These are phyloP conservation scores for Drosophila silvestris DNA, from an alignment of 2,888 invertebrate species.

Conservation along the genomic window DNA sequence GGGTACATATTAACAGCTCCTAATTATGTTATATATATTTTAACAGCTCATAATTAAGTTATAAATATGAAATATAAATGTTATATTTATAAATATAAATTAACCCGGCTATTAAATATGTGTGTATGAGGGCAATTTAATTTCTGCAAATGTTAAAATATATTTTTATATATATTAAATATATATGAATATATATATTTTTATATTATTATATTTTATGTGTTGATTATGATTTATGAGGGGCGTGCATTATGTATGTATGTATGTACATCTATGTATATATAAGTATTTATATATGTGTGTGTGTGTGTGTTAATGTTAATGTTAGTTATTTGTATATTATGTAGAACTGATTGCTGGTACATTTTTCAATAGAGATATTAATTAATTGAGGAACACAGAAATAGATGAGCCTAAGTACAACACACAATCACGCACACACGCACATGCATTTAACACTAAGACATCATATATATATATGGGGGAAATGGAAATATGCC, in stretches of 20 bases:
- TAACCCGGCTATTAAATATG: neutral
- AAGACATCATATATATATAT: neutral
- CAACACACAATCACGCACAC: slow-evolving; percentile 1
- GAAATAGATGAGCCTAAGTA: neutral
- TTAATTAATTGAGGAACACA: neutral
- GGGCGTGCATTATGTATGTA: slow-evolving; percentile 5
- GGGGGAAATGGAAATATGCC: neutral
- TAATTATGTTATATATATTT: neutral
- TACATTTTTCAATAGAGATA: neutral
- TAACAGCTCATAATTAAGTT: neutral
- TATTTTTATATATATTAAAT: neutral
- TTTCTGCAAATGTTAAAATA: slow-evolving; percentile 5
- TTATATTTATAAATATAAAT: neutral
- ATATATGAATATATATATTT: no score
- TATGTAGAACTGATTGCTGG: neutral
- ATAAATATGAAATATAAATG: neutral
- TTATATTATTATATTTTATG: neutral
- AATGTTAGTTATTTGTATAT: neutral
- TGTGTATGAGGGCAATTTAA: neutral
- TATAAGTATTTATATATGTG: neutral
- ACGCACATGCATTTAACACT: neutral
- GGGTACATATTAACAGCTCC: neutral
- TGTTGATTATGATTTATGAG: neutral
- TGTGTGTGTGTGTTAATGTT: neutral
- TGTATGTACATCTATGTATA: neutral